Percentiles rank a stretch among this genome's conserved stretches.
Evolutionary conservation across 2,797 vertebrate species (phyloP).

Genomic region (Luscinia luscinia): DNA sequence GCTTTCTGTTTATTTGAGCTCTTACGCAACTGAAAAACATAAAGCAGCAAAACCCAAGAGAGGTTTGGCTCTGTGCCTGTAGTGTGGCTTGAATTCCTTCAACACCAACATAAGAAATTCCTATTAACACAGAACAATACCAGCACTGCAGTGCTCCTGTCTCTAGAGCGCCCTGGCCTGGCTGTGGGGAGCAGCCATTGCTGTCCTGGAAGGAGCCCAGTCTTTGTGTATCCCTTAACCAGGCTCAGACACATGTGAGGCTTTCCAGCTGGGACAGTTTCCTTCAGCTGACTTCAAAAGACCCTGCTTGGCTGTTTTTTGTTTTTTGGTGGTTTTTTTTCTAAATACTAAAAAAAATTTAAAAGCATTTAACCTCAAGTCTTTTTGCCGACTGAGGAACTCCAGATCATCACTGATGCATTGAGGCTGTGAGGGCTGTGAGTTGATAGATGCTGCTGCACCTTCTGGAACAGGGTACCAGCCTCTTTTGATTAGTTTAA

Average conservation of each 20-base stretch:
- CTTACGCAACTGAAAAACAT: constrained; percentile 24
- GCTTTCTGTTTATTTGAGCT: constrained; percentile 30
- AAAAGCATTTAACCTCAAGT: neutral
- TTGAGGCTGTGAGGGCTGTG: neutral
- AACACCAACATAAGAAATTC: constrained; percentile 11
- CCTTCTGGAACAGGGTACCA: neutral
- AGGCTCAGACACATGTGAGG: neutral
- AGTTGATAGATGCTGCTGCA: neutral
- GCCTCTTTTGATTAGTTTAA: neutral
- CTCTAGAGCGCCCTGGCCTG: constrained; percentile 42
- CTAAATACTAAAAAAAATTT: neutral
- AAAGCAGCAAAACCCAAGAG: constrained; percentile 45
- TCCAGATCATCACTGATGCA: neutral
- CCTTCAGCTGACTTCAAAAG: constrained; percentile 26
- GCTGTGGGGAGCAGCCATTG: neutral
- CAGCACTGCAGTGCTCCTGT: neutral
- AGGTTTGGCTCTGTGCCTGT: constrained; percentile 34
- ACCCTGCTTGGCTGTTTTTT: neutral
- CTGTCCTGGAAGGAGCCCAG: constrained; percentile 55
- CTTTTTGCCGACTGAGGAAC: neutral
- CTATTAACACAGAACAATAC: constrained; percentile 49
- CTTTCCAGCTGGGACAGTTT: constrained; percentile 30
- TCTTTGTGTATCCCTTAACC: constrained; percentile 46
- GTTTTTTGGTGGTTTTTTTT: neutral
- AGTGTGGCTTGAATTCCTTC: constrained; percentile 56